phyloP scores from a whole-genome alignment of 1,140 invertebrate species.

The Leptinotarsa undecemlineata region DNA sequence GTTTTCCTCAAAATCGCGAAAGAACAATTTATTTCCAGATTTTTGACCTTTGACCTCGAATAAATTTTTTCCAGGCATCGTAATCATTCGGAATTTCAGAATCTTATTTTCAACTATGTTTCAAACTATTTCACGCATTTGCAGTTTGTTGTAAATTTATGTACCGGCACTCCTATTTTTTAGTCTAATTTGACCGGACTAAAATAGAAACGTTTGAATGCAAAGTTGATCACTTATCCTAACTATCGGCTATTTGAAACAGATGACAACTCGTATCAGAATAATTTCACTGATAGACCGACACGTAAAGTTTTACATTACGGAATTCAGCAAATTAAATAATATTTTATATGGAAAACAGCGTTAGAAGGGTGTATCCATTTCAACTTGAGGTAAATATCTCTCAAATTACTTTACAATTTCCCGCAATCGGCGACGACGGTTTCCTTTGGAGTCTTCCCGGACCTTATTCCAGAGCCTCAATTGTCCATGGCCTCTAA shows the following conservation, averaged over 20 bases:
- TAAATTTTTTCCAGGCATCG: too few relatives aligned
- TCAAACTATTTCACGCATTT: too few relatives aligned
- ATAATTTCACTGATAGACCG: slow-evolving; percentile 33
- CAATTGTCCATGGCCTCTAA: slow-evolving; percentile 93
- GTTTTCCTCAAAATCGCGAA: too few relatives aligned
- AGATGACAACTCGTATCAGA: slow-evolving; percentile 37
- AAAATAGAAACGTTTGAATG: too few relatives aligned
- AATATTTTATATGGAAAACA: slow-evolving; percentile 22
- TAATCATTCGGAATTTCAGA: too few relatives aligned
- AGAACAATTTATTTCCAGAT: too few relatives aligned
- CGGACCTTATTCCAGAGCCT: slow-evolving; percentile 79
- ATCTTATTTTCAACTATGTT: too few relatives aligned
- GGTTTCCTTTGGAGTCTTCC: slow-evolving; percentile 86
- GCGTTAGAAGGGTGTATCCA: slow-evolving; percentile 28
- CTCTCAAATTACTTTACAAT: slow-evolving; percentile 54
- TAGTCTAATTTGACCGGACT: too few relatives aligned
- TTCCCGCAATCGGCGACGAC: slow-evolving; percentile 82
- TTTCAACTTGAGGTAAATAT: background rate
- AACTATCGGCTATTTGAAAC: slow-evolving; percentile 2
- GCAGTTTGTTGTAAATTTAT: too few relatives aligned
- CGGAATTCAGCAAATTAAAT: slow-evolving; percentile 30
- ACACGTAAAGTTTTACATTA: slow-evolving; percentile 31
- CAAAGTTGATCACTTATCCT: slow-evolving; percentile 33
- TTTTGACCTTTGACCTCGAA: too few relatives aligned
- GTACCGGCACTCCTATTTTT: too few relatives aligned